These are phyloP conservation scores for Nomada lathburiana DNA, from an alignment of 2,888 invertebrate genomes.

Conservation along the genomic window DNA sequence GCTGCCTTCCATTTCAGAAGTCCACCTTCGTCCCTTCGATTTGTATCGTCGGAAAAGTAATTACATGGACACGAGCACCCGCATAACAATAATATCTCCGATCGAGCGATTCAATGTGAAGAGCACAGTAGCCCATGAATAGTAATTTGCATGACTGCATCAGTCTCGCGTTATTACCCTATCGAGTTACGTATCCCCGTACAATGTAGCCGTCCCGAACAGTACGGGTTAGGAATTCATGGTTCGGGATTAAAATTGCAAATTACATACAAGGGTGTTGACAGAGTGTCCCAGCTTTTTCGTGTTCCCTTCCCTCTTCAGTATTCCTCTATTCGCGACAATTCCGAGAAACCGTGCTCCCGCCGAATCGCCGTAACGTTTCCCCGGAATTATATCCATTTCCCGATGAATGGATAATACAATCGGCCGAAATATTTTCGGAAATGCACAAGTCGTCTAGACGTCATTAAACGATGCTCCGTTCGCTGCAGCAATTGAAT, in stretches of 20 bases:
- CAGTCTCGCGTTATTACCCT: conserved; percentile 64
- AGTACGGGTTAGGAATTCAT: conserved; percentile 42
- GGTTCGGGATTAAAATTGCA: conserved; percentile 77
- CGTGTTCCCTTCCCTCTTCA: conserved; percentile 20
- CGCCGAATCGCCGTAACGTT: conserved; percentile 9
- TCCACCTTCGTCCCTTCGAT: background rate
- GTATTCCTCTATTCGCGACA: background rate
- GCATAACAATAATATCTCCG: conserved; percentile 36
- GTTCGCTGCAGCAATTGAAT: background rate
- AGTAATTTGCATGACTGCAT: conserved; percentile 66
- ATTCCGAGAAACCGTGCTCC: conserved; percentile 13
- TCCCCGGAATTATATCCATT: conserved; percentile 6
- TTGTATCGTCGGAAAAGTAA: conserved; percentile 5
- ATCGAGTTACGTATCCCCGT: conserved; percentile 65
- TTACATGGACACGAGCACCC: conserved; percentile 9
- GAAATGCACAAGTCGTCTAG: background rate
- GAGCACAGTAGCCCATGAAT: conserved; percentile 51
- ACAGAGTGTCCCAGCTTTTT: conserved; percentile 54
- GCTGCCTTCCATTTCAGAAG: background rate
- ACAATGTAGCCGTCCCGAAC: conserved; percentile 42
- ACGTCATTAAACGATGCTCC: background rate
- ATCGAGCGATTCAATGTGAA: conserved; percentile 43
- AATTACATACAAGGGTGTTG: conserved; percentile 73
- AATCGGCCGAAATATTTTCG: background rate
- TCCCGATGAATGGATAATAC: conserved; percentile 1